Evolutionary conservation across 2,113 vertebrate genomes (phyloP), one percentile per base, ranked within the genome.

Genomic region (Orcinus orca): DNA sequence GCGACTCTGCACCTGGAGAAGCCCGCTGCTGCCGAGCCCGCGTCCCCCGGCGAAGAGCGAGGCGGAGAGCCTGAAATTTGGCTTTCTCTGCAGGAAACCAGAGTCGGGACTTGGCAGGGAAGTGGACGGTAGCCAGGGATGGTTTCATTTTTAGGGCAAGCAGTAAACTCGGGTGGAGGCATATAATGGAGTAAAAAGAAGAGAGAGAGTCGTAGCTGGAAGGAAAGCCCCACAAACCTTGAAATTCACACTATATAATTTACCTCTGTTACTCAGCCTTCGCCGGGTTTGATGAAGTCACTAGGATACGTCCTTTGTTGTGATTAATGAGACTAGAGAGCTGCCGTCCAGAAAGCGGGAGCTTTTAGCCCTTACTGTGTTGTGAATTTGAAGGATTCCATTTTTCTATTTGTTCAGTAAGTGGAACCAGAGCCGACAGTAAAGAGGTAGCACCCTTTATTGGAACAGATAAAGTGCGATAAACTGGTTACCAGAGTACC

Each of bases 301-400:
- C 55, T 55, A 13, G 86, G 79, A 83, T 41, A 92, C 91, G 82
- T 85, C 90, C 90, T 97, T 98, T 97, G 94, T 97, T 97, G 93
- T 55, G 91, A 79, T 65, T 62, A 85, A 84, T 25, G 90, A 33
- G 60, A 31, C 25, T 5, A 50, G 68, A 74, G 88, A 88, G 81
- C 85, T 96, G 73, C 50, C 88, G 20, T 63, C 82, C 70, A 29
- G 73, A 70, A 92, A 93, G 92, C 73, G 33, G 77, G 62, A 63
- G 87, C 71, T 29, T 84, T 81, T 38, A 47, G 53, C 17, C 26
- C 60, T 90, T 36, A 53, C 55, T 93, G 93, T 84, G 70, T 71
- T 41, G 85, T 18, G 68, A 92, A 60, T 82, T 26, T 55, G 26
- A 88, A 94, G 76, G 93, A 63, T 33, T 58, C 67, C 38, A 2